These are phyloP conservation scores for Pluvialis apricaria DNA, from an alignment of 2,113 vertebrate species.

Conservation along the genomic window DNA sequence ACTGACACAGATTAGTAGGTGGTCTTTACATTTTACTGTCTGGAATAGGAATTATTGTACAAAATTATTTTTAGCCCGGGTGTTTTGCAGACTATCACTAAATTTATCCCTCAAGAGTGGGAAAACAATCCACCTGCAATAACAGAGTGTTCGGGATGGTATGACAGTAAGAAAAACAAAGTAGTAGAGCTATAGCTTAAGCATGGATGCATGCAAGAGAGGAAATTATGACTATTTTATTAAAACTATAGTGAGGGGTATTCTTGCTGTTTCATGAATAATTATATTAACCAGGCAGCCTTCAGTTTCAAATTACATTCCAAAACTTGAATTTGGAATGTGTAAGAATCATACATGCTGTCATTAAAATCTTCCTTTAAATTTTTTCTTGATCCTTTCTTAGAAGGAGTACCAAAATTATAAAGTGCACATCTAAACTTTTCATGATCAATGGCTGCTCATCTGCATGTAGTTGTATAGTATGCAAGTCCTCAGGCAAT, in stretches of 20 bases:
- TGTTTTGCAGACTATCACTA: background rate
- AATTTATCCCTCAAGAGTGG: background rate
- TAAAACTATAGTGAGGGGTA: background rate
- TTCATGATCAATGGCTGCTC: background rate
- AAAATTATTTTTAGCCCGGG: background rate
- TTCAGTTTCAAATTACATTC: background rate
- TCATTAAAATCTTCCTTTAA: background rate
- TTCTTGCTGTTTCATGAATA: background rate
- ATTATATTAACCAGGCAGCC: background rate
- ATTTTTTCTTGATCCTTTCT: background rate
- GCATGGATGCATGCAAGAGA: background rate
- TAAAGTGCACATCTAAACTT: background rate
- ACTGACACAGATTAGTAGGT: background rate
- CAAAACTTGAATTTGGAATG: background rate
- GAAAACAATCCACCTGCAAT: background rate
- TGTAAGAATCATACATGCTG: background rate
- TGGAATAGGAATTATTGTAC: background rate
- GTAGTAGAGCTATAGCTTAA: background rate
- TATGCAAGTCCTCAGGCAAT: background rate
- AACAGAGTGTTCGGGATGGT: background rate
- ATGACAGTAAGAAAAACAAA: background rate
- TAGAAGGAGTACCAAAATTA: background rate
- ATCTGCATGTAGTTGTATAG: background rate
- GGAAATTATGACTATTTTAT: background rate
- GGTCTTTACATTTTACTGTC: background rate